These are phyloP conservation scores for Calycopis cecrops DNA, from an alignment of 1,140 invertebrate species.

Conservation along the genomic window DNA sequence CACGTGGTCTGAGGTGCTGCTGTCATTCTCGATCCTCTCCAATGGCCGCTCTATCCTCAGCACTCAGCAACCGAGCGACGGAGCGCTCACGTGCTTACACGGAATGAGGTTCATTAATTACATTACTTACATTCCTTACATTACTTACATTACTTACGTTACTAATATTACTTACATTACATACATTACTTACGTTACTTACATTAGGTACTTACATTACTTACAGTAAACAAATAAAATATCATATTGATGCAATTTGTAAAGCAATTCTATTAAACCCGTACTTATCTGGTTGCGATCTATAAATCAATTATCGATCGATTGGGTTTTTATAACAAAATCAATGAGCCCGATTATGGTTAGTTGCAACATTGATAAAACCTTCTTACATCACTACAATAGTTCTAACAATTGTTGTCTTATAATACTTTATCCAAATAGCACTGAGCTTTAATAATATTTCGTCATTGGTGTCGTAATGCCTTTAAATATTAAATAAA, in stretches of 20 bases:
- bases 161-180: too few relatives aligned
- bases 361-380: not conserved
- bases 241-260: not conserved
- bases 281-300: not conserved
- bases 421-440: too few relatives aligned
- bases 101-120: conserved; percentile 83
- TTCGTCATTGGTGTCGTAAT: too few relatives aligned
- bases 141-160: too few relatives aligned
- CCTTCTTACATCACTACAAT: not conserved
- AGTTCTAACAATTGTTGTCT: too few relatives aligned
- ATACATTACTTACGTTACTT: conserved; percentile 13
- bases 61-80: conserved; percentile 66
- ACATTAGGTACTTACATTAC: too few relatives aligned
- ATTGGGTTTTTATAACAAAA: not conserved
- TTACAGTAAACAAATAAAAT: too few relatives aligned
- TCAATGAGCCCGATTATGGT: not conserved
- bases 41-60: conserved; percentile 68
- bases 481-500: too few relatives aligned
- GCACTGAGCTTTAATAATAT: too few relatives aligned
- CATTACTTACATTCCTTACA: not conserved
- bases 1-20: conserved; percentile 74
- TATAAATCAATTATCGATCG: not conserved
- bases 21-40: conserved; percentile 78
- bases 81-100: conserved; percentile 86
- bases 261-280: not conserved